These are phyloP conservation scores for Lepidonotus clava DNA, from an alignment of 2,888 invertebrate genomes.

Conservation along the genomic window DNA sequence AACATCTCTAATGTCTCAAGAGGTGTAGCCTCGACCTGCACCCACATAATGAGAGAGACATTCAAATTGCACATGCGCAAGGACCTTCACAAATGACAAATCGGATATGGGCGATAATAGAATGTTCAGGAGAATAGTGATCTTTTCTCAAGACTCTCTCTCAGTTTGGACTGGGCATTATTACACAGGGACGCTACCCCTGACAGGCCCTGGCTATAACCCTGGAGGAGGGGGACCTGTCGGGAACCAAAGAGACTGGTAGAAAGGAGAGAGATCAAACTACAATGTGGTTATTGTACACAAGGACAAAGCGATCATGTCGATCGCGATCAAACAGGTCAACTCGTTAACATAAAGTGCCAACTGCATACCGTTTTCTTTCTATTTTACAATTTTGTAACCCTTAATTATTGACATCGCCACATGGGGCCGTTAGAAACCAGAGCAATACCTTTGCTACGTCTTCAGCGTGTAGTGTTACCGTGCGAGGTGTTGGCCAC, in stretches of 20 bases:
- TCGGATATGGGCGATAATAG: neutral
- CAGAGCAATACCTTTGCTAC: neutral
- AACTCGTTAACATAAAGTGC: conserved; percentile 34
- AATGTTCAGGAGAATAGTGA: neutral
- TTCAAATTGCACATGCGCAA: neutral
- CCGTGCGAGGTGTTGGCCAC: neutral
- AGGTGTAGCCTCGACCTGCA: neutral
- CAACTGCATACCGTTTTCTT: conserved; percentile 27
- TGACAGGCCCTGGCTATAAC: neutral
- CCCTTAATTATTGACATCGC: neutral
- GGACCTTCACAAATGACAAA: neutral
- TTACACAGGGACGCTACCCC: neutral
- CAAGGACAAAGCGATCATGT: neutral
- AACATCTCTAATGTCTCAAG: neutral
- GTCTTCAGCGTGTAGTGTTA: neutral
- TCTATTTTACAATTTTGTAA: neutral
- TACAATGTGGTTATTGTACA: neutral
- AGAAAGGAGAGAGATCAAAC: neutral
- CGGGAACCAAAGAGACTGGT: neutral
- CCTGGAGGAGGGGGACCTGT: too few relatives aligned
- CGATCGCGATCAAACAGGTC: neutral
- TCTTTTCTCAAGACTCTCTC: neutral
- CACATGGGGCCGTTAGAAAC: neutral
- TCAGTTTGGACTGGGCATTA: neutral
- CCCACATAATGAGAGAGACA: neutral